Base-by-base conservation (phyloP, 2,113 vertebrate genomes). In the Cyanocitta stelleri region DNA sequence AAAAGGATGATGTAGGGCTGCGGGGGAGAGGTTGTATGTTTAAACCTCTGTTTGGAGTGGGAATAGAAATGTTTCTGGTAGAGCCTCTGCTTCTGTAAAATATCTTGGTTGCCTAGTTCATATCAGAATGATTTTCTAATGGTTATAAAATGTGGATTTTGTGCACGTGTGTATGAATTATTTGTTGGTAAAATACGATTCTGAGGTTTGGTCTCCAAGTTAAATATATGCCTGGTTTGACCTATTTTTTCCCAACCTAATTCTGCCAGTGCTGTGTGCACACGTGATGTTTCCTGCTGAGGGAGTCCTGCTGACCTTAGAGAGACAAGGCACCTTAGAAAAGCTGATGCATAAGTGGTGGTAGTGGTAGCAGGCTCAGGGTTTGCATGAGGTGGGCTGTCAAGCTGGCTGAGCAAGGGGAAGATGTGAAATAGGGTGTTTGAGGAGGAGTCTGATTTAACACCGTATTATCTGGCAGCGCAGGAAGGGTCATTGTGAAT, bases 161-260 rank as follows among this genome's bases (percentile, higher is more conserved):
- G 33, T 73, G 24, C 11, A 19, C 3, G 5, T 35, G 21, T 27
- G 6, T 69, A 30, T 67, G 19, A 78, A 74, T 83, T 94, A 69
- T 32, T 92, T 64, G 35, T 63, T 85, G 44, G 26, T 79, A 78
- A 85, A 64, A 68, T 62, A 78, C 0, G 0, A 52, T 59, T 73
- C 58, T 63, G 78, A 88, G 33, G 32, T 83, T 90, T 92, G 83
- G 52, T 52, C 39, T 95, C 35, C 19, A 46, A 84, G 52, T 86
- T 78, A 96, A 95, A 94, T 88, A 35, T 78, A 81, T 93, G 85
- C 88, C 29, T 86, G 14, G 49, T 92, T 71, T 93, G 92, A 96
- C 85, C 88, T 94, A 90, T 92, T 95, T 96, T 76, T 91, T 62
- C 76, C 63, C 69, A 95, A 18, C 88, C 90, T 84, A 72, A 68